Conservation (phyloP, 2,113 vertebrate species). For the Donacobius atricapilla region DNA sequence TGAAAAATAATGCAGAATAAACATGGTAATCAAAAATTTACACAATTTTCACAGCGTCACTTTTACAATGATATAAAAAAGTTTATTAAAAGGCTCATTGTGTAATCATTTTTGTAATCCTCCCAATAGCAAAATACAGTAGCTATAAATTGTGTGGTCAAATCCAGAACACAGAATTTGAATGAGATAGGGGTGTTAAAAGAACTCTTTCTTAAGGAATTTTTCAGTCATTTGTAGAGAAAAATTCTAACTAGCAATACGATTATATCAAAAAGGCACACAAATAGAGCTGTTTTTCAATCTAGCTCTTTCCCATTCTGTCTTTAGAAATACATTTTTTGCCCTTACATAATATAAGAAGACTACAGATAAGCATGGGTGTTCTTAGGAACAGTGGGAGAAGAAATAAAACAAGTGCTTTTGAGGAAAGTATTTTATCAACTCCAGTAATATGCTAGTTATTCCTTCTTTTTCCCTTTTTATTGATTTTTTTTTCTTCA, state of each 20-base stretch:
- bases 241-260: neutral
- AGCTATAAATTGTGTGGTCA: neutral
- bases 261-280: neutral
- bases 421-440: neutral
- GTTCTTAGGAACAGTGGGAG: neutral
- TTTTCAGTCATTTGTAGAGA: neutral
- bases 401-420: conserved; percentile 1
- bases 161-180: neutral
- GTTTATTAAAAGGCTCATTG: neutral
- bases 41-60: neutral
- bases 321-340: neutral
- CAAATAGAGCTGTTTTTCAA: conserved; percentile 12
- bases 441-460: neutral
- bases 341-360: neutral
- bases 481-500: neutral
- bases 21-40: neutral
- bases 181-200: neutral
- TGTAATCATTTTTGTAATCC: neutral
- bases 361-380: neutral
- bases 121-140: neutral
- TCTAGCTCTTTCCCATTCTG: neutral
- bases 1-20: neutral
- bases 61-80: neutral
- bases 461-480: neutral
- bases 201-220: neutral